A percentile compares a stretch with the other conserved stretches of the same genome.
These are phyloP conservation scores for Stomatorhinus walkeri DNA, from an alignment of 2,797 vertebrate genomes.

Conservation along the genomic window DNA sequence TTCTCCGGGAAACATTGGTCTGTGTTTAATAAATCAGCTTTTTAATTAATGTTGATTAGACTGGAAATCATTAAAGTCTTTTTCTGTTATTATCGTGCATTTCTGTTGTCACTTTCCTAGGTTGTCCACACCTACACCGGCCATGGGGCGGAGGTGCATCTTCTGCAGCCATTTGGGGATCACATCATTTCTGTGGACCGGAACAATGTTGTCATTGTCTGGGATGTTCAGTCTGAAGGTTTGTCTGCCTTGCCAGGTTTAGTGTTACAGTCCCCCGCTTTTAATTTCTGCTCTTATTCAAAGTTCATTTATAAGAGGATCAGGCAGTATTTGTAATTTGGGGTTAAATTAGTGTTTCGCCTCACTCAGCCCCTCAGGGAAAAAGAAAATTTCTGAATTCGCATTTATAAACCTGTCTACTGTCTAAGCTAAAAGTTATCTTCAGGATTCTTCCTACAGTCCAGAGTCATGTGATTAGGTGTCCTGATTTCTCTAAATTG, in stretches of 20 bases:
- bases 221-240: constrained; percentile 81
- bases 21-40: background rate
- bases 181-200: constrained; percentile 83
- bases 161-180: constrained; percentile 86
- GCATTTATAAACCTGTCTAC: background rate
- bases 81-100: background rate
- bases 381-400: background rate
- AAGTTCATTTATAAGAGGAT: background rate
- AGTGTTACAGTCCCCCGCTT: too few relatives aligned
- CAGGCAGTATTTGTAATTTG: background rate
- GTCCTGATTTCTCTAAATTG: background rate
- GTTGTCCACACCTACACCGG: constrained; percentile 79
- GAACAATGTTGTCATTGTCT: constrained; percentile 76
- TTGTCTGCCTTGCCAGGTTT: background rate
- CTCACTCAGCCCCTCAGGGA: background rate
- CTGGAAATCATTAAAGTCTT: background rate
- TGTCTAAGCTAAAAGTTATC: background rate
- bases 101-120: constrained; percentile 49
- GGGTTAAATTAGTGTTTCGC: background rate
- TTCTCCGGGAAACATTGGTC: background rate
- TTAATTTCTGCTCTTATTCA: background rate
- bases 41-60: background rate
- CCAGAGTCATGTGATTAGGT: background rate
- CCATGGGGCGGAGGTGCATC: constrained; percentile 74
- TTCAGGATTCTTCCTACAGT: background rate